Evolutionary conservation across 2,888 invertebrate species (phyloP).

Genomic region (Hipparchia sbordonii): DNA sequence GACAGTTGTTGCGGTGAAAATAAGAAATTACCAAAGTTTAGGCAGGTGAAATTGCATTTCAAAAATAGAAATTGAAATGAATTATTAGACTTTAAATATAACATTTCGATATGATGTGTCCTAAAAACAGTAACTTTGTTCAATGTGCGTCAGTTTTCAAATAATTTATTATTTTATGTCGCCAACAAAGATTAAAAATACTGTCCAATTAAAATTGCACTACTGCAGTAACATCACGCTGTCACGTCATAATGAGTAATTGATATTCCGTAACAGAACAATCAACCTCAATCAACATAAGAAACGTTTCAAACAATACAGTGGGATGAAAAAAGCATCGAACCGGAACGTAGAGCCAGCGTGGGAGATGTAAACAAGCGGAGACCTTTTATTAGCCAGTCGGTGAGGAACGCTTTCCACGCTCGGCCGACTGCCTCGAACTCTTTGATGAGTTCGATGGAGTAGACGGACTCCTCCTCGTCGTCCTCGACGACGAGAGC

Average conservation of each 20-base stretch:
- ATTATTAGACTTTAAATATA: no score
- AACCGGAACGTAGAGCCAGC: slow-evolving; percentile 30
- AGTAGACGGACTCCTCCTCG: slow-evolving; percentile 86
- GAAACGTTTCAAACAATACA: slow-evolving; percentile 7
- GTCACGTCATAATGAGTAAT: not conserved
- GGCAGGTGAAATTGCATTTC: no score
- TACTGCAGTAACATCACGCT: not conserved
- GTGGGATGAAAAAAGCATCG: slow-evolving; percentile 12
- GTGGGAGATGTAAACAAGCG: slow-evolving; percentile 51
- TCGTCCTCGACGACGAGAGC: slow-evolving; percentile 85
- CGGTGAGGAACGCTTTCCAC: slow-evolving; percentile 89
- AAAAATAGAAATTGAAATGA: no score
- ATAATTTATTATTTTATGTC: no score
- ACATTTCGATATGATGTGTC: no score
- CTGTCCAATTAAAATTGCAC: not conserved
- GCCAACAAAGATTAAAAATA: not conserved
- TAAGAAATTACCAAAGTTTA: no score
- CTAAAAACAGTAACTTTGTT: no score
- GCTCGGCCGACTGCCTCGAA: slow-evolving; percentile 90
- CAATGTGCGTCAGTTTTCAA: no score
- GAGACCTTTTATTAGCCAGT: slow-evolving; percentile 84
- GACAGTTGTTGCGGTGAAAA: no score
- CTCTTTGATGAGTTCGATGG: slow-evolving; percentile 93
- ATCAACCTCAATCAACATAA: not conserved
- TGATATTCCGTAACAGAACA: slow-evolving; percentile 13